Evolutionary conservation across 2,797 vertebrate species (phyloP).

Genomic region (Gallinago solitaria): DNA sequence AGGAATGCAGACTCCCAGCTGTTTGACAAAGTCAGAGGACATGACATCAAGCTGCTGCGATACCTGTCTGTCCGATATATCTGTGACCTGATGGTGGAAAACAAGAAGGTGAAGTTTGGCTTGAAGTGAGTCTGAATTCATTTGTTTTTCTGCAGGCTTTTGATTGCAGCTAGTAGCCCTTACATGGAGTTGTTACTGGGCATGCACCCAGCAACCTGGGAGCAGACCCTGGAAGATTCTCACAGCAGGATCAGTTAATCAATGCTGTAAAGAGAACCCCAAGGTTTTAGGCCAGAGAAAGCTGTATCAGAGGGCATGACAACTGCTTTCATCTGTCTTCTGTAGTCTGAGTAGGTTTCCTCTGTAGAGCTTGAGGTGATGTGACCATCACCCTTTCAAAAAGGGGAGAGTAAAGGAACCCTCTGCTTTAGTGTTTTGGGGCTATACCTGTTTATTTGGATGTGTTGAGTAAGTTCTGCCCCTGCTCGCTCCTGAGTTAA

Average conservation of each 20-base stretch:
- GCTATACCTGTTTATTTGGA: neutral
- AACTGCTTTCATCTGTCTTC: neutral
- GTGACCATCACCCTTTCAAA: neutral
- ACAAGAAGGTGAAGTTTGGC: slow-evolving; percentile 99
- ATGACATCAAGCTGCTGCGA: slow-evolving; percentile 94
- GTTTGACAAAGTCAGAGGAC: slow-evolving; percentile 96
- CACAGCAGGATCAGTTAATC: neutral
- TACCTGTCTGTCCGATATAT: slow-evolving; percentile 95
- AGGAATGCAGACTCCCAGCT: slow-evolving; percentile 96
- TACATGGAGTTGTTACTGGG: neutral
- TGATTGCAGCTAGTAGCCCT: neutral
- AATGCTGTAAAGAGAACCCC: neutral
- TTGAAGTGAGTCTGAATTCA: slow-evolving; percentile 88
- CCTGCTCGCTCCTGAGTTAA: neutral
- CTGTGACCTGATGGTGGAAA: slow-evolving; percentile 99
- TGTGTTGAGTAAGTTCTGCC: neutral
- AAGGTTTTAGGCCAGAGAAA: neutral
- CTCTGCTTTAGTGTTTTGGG: neutral
- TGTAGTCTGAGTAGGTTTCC: neutral
- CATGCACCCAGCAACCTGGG: neutral
- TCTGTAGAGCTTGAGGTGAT: neutral
- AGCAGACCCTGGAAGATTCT: neutral
- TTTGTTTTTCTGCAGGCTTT: neutral
- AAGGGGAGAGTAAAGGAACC: neutral
- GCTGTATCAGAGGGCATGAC: neutral